Evolutionary conservation across 2,888 invertebrate genomes (phyloP), one percentile per base, ranked within the genome.

Genomic region (Digitonthophagus gazella): DNA sequence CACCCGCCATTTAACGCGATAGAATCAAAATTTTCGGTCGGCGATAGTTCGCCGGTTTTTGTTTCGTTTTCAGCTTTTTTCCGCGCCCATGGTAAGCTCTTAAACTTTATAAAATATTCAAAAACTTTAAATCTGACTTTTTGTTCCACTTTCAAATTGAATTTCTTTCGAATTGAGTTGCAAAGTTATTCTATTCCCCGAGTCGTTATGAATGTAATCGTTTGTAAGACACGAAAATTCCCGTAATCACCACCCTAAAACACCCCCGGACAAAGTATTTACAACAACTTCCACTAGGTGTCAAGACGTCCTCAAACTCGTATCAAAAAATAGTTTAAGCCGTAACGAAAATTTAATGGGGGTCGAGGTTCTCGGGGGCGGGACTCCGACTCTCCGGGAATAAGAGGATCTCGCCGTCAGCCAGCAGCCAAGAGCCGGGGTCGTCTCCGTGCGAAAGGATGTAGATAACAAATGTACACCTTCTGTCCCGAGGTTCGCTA

Each of bases 401-500:
- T 44, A 44, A 44, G 28, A 44, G 28, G 28, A 44, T 44, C 6
- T 44, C 28, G 11, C 28, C n/a, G n/a, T n/a, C n/a, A n/a, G n/a
- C 28, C 28, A 44, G 8, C 2, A 44, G 28, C 28, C 28, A 44
- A 44, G 28, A 44, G 28, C 28, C 28, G 28, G 28, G 28, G 11
- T 44, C 28, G 28, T 44, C 28, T 44, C 28, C 28, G 28, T 44
- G 28, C 28, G 28, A 61, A 61, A 61, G 61, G 61, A 61, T 61
- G 61, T 61, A 19, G 61, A 61, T 61, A 61, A 61, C 61, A 61
- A 61, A 61, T 61, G 61, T 61, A 61, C 61, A 61, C 61, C 61
- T 61, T 61, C 61, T 61, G 61, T 19, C 18, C 61, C 20, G 20
- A 20, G 61, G 61, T 61, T 61, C 61, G 14, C 61, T 61, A 61